Conservation (phyloP, 2,797 vertebrate genomes). For the Oryzias dopingdopingensis region DNA sequence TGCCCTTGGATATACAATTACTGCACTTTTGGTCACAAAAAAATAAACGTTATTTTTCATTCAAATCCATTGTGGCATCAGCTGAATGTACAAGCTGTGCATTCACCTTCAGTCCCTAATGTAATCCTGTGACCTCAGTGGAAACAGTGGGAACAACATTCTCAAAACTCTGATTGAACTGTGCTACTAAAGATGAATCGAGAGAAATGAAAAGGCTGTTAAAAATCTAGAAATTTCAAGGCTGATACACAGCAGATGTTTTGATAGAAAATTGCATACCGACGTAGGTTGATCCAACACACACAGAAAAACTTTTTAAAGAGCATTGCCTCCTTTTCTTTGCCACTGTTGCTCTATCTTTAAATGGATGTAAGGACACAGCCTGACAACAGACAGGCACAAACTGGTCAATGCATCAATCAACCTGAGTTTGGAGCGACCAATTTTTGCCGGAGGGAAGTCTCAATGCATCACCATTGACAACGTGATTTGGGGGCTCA, state of each 20-base stretch:
- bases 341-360: constrained; percentile 32
- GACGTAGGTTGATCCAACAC: constrained; percentile 12
- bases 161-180: constrained; percentile 49
- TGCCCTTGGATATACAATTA: constrained; percentile 76
- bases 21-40: constrained; percentile 71
- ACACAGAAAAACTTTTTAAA: constrained; percentile 31
- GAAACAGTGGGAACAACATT: constrained; percentile 55
- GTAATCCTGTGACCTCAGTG: constrained; percentile 58
- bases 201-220: constrained; percentile 62
- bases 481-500: constrained; percentile 72
- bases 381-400: constrained; percentile 44
- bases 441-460: constrained; percentile 69
- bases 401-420: constrained; percentile 64
- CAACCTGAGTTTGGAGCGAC: constrained; percentile 65
- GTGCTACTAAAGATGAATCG: constrained; percentile 54
- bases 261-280: constrained; percentile 39
- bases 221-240: constrained; percentile 68
- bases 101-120: constrained; percentile 67
- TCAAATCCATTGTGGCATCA: constrained; percentile 61
- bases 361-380: constrained; percentile 50
- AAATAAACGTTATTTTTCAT: constrained; percentile 70
- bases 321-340: constrained; percentile 41
- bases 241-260: constrained; percentile 52
- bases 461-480: constrained; percentile 76
- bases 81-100: constrained; percentile 70